phyloP scores from a whole-genome alignment of 2,888 invertebrate species.

The Ochropacha duplaris region DNA sequence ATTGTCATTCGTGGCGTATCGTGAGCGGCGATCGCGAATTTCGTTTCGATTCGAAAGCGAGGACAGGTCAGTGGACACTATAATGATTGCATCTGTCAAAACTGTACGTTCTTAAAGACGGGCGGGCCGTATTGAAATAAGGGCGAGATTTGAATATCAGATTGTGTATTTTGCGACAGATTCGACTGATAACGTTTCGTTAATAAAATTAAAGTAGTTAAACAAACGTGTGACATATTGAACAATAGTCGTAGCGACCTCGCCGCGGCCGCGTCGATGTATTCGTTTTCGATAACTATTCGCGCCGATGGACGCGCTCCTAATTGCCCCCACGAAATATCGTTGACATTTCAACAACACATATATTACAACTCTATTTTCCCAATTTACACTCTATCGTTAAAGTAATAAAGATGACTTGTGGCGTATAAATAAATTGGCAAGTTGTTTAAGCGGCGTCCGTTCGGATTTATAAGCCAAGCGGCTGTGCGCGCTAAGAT shows the following conservation, averaged over 20 bases:
- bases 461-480: slow-evolving; percentile 51
- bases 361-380: slow-evolving; percentile 9
- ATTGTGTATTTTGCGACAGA: neutral
- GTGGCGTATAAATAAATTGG: slow-evolving; percentile 13
- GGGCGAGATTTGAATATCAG: slow-evolving; percentile 5
- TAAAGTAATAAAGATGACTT: slow-evolving; percentile 14
- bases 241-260: neutral
- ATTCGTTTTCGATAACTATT: slow-evolving; percentile 46
- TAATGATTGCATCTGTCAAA: slow-evolving; percentile 66
- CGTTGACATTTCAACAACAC: slow-evolving; percentile 46
- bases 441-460: slow-evolving; percentile 35
- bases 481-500: slow-evolving; percentile 48
- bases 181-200: neutral
- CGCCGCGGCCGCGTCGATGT: slow-evolving; percentile 15
- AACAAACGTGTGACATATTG: neutral
- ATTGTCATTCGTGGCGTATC: slow-evolving; percentile 70
- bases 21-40: slow-evolving; percentile 55
- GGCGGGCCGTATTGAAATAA: slow-evolving; percentile 11
- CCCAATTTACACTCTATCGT: slow-evolving; percentile 6
- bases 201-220: neutral
- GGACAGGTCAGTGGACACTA: slow-evolving; percentile 50
- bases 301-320: slow-evolving; percentile 46
- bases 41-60: slow-evolving; percentile 49
- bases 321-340: slow-evolving; percentile 63
- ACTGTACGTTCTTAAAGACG: slow-evolving; percentile 26